Percentiles rank a stretch among this genome's conserved stretches.
Conservation (phyloP, 2,888 invertebrate species). For the Formica aserva region DNA sequence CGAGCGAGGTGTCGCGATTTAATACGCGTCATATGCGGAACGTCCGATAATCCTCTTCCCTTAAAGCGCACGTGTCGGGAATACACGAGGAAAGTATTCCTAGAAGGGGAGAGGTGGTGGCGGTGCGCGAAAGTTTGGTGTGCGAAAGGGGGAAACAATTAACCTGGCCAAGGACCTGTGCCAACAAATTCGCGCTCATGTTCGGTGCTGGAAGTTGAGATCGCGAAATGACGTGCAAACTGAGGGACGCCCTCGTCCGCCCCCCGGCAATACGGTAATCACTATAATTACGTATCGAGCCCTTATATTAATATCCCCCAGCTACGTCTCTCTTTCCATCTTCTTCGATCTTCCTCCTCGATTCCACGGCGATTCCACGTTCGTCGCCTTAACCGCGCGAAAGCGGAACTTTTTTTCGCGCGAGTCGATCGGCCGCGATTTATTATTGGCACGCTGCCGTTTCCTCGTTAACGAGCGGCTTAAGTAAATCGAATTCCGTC, state of each 20-base stretch:
- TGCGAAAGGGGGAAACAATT: slow-evolving; percentile 74
- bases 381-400: slow-evolving; percentile 60
- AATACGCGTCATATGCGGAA: neutral
- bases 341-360: slow-evolving; percentile 63
- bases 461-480: slow-evolving; percentile 69
- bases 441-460: slow-evolving; percentile 69
- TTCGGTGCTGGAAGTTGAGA: slow-evolving; percentile 82
- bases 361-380: slow-evolving; percentile 61
- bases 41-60: slow-evolving; percentile 7
- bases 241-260: slow-evolving; percentile 85
- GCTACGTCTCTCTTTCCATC: slow-evolving; percentile 80
- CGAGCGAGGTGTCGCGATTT: slow-evolving; percentile 39
- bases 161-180: slow-evolving; percentile 74
- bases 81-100: slow-evolving; percentile 11
- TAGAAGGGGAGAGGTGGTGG: slow-evolving; percentile 9
- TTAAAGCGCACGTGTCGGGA: slow-evolving; percentile 43
- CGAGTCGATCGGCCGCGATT: slow-evolving; percentile 78
- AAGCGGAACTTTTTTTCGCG: slow-evolving; percentile 75
- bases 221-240: slow-evolving; percentile 86
- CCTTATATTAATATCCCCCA: slow-evolving; percentile 86
- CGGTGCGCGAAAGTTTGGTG: slow-evolving; percentile 68
- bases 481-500: slow-evolving; percentile 46
- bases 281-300: slow-evolving; percentile 86
- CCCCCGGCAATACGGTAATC: slow-evolving; percentile 86
- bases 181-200: slow-evolving; percentile 82